A percentile compares a stretch with the other conserved stretches of the same genome.
Evolutionary conservation across 2,113 vertebrate genomes (phyloP).

Genomic region (Nothocercus julius): DNA sequence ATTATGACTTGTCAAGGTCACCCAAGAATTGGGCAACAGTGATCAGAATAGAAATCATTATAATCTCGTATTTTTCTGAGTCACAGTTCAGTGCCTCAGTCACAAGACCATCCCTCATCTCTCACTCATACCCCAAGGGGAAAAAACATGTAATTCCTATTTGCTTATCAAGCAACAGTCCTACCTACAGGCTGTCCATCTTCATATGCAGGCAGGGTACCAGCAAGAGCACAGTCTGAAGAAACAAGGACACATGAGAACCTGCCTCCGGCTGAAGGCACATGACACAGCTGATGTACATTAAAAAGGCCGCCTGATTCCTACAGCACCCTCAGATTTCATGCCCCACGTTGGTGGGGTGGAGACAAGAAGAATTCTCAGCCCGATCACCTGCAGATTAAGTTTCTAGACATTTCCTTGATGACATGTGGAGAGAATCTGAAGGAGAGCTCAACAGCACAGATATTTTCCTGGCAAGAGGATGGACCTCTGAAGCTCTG

Average conservation of each 20-base stretch:
- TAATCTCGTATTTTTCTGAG: background rate
- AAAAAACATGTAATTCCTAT: background rate
- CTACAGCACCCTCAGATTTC: constrained; percentile 4
- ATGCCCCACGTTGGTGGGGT: background rate
- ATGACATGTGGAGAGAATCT: constrained; percentile 57
- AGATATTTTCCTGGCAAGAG: constrained; percentile 65
- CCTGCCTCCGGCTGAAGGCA: background rate
- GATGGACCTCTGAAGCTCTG: constrained; percentile 45
- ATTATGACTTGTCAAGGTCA: constrained; percentile 21
- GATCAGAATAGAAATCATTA: background rate
- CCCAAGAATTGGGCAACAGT: constrained; percentile 17
- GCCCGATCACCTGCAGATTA: constrained; percentile 26
- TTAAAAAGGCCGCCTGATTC: background rate
- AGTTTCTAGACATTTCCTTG: constrained; percentile 55
- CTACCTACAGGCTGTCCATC: background rate
- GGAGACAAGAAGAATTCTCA: constrained; percentile 39
- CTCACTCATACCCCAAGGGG: background rate
- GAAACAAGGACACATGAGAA: background rate
- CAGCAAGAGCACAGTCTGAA: background rate
- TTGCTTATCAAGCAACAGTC: background rate
- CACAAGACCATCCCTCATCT: constrained; percentile 26
- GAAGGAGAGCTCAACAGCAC: constrained; percentile 45
- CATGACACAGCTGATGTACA: background rate
- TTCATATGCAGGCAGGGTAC: background rate
- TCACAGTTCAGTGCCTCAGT: constrained; percentile 21